phyloP scores from a whole-genome alignment of 2,113 vertebrate genomes.

The Nycticryphes semicollaris region DNA sequence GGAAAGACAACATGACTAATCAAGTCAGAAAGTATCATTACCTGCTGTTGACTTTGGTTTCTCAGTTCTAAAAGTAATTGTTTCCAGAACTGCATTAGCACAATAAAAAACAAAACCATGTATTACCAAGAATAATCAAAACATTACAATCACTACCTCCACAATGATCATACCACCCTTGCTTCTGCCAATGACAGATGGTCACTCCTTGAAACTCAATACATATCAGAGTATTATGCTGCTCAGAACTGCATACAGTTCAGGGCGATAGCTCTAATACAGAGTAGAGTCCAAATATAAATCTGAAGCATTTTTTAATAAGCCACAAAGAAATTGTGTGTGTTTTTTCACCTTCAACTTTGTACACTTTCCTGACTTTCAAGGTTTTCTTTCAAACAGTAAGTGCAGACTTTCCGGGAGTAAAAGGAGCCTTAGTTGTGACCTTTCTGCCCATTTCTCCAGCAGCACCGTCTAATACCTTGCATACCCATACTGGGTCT shows the following conservation, averaged over 20 bases:
- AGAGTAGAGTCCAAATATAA: background rate
- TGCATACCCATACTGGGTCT: background rate
- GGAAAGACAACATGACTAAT: background rate
- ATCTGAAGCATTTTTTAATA: background rate
- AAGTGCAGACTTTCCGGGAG: background rate
- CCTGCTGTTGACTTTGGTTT: conserved; percentile 59
- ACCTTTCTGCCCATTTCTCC: background rate
- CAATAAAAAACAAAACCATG: conserved; percentile 29
- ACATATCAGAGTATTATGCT: background rate
- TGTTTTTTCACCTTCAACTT: background rate
- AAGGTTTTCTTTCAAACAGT: background rate
- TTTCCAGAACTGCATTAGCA: conserved; percentile 50
- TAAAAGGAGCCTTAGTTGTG: background rate
- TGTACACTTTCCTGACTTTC: background rate
- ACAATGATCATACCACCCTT: background rate
- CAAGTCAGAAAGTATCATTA: conserved; percentile 38
- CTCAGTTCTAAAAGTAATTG: conserved; percentile 43
- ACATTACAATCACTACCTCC: background rate
- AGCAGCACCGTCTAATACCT: background rate
- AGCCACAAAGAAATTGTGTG: background rate
- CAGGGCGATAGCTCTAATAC: background rate
- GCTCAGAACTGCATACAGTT: background rate
- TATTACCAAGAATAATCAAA: conserved; percentile 4
- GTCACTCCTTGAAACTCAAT: background rate
- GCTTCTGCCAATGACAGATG: background rate